Percentiles rank a stretch among this genome's conserved stretches.
Evolutionary conservation across 1,140 invertebrate species (phyloP).

Genomic region (Panulirus ornatus): DNA sequence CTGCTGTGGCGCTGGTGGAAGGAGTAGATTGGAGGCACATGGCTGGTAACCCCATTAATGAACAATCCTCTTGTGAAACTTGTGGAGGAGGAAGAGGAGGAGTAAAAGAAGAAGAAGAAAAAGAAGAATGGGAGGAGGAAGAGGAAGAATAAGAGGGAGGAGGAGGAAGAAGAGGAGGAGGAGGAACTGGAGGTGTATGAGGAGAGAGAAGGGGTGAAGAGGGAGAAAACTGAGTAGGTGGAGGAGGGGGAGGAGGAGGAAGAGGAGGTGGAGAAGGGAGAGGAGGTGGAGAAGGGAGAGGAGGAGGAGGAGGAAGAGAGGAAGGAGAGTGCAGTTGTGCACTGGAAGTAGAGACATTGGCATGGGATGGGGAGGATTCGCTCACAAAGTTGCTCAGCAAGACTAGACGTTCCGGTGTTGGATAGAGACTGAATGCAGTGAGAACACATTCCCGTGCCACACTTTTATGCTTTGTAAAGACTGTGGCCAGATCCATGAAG

Average conservation of each 20-base stretch:
- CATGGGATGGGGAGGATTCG: constrained; percentile 57
- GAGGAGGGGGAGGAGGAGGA: neutral
- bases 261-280: neutral
- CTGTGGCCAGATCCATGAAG: constrained; percentile 82
- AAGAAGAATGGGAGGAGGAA: neutral
- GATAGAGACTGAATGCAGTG: constrained; percentile 84
- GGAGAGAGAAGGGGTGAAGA: neutral
- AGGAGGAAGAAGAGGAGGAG: neutral
- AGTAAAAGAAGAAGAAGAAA: neutral
- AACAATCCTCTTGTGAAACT: neutral
- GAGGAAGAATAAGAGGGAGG: neutral
- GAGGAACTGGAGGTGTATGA: neutral
- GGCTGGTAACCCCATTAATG: constrained; percentile 29
- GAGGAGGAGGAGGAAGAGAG: constrained; percentile 15
- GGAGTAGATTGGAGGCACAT: constrained; percentile 47
- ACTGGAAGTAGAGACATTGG: neutral
- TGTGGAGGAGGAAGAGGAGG: neutral
- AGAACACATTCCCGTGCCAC: constrained; percentile 83
- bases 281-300: neutral
- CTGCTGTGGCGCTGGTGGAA: constrained; percentile 20
- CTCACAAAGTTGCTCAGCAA: constrained; percentile 74
- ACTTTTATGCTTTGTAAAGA: constrained; percentile 80
- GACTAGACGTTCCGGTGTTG: constrained; percentile 78
- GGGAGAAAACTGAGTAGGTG: neutral
- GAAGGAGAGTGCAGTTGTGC: neutral